Percentiles rank a stretch among this genome's conserved stretches.
phyloP scores from a whole-genome alignment of 2,113 vertebrate genomes.

The Prinia subflava region DNA sequence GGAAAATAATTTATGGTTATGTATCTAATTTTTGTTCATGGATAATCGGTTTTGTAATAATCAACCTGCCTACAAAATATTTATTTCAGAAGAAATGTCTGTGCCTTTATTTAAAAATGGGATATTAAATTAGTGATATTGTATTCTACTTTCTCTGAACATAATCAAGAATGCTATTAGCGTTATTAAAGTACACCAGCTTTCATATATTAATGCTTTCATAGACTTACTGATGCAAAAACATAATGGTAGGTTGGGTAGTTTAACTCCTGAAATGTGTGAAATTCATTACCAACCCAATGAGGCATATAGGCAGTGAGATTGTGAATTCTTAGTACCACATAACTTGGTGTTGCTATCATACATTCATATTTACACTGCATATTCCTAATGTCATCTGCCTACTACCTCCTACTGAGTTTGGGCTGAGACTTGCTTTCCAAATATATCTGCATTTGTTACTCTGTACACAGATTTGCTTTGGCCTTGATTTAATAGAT shows the following conservation, averaged over 20 bases:
- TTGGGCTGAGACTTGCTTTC: neutral
- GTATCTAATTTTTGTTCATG: neutral
- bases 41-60: neutral
- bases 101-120: conserved; percentile 22
- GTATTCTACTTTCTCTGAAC: conserved; percentile 20
- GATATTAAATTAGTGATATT: conserved; percentile 26
- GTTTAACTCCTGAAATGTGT: conserved; percentile 40
- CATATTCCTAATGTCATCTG: neutral
- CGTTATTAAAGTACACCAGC: conserved; percentile 35
- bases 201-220: neutral
- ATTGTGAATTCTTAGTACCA: conserved; percentile 33
- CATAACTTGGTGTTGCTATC: neutral
- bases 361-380: neutral
- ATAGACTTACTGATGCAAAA: conserved; percentile 49
- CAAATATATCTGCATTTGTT: neutral
- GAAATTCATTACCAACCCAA: conserved; percentile 63
- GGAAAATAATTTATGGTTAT: conserved; percentile 12
- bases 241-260: conserved; percentile 25
- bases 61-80: neutral
- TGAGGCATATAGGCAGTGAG: conserved; percentile 40
- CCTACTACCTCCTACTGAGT: neutral
- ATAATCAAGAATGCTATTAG: conserved; percentile 41
- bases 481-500: neutral
- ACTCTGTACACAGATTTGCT: neutral
- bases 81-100: neutral